phyloP scores from a whole-genome alignment of 2,113 vertebrate genomes.

The Petromus typicus region DNA sequence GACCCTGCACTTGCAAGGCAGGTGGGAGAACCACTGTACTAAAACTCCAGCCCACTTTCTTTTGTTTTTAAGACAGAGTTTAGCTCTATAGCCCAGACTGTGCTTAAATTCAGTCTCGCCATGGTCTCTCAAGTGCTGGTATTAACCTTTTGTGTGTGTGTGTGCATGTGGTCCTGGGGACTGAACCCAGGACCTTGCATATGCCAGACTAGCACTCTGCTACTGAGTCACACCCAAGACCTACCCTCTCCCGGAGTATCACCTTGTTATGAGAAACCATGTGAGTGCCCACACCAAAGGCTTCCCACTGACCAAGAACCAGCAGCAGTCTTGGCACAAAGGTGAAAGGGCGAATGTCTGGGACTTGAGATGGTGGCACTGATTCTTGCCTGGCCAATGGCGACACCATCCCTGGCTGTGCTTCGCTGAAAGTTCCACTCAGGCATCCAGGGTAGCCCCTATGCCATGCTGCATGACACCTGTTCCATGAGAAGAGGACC shows the following conservation, averaged over 20 bases:
- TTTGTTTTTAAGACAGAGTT: too few species aligned
- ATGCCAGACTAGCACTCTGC: not conserved
- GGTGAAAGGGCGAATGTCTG: not conserved
- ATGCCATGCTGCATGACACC: not conserved
- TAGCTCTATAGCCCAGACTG: too few species aligned
- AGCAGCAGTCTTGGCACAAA: not conserved
- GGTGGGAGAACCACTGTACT: too few species aligned
- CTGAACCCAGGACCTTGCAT: not conserved
- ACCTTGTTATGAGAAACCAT: not conserved
- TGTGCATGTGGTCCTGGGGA: not conserved
- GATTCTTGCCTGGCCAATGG: not conserved
- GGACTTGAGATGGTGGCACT: not conserved
- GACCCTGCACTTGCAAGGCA: too few species aligned
- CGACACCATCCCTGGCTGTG: not conserved
- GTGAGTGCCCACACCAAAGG: not conserved
- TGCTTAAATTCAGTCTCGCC: too few species aligned
- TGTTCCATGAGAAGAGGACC: not conserved
- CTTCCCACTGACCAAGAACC: not conserved
- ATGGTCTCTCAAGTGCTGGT: too few species aligned
- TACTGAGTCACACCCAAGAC: not conserved
- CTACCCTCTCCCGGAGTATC: not conserved
- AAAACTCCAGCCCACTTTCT: too few species aligned
- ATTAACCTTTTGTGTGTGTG: not conserved
- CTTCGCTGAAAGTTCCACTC: not conserved
- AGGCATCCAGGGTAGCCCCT: not conserved